These are phyloP conservation scores for Caenorhabditis virilis DNA, from an alignment of 2,888 invertebrate genomes.

Conservation along the genomic window DNA sequence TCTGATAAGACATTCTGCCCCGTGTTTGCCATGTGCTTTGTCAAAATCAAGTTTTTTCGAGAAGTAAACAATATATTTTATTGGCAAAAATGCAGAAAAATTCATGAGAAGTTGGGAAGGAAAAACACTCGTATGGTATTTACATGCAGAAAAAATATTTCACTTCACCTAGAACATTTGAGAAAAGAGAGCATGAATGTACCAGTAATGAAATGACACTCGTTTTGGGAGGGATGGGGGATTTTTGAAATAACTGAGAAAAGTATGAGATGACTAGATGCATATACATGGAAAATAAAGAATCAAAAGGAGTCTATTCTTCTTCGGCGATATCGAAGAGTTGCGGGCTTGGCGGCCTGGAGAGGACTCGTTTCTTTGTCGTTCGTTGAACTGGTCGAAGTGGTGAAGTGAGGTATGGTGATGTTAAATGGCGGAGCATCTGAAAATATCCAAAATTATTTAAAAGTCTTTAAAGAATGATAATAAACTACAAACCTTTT, in stretches of 20 bases:
- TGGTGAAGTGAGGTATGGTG: slow-evolving; percentile 49
- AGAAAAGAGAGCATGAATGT: neutral
- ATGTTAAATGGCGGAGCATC: slow-evolving; percentile 66
- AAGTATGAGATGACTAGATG: neutral
- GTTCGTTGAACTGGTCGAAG: slow-evolving; percentile 43
- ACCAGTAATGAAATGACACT: no score
- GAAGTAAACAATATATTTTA: no score
- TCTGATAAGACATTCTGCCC: no score
- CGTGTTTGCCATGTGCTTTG: no score
- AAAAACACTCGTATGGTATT: no score
- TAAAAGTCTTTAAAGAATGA: neutral
- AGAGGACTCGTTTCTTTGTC: slow-evolving; percentile 52
- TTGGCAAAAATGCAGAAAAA: no score
- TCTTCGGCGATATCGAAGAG: slow-evolving; percentile 66
- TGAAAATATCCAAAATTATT: slow-evolving; percentile 12
- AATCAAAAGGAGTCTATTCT: slow-evolving; percentile 23
- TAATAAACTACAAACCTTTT: slow-evolving; percentile 42
- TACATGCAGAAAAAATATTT: no score
- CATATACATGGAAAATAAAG: no score
- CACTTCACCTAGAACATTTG: no score
- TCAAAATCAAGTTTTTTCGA: no score
- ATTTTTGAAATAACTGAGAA: neutral
- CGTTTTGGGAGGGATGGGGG: no score
- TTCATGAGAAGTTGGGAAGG: no score
- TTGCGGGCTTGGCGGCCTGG: slow-evolving; percentile 65